These are phyloP conservation scores for Drosophila ficusphila DNA, from an alignment of 1,140 invertebrate species.

Conservation along the genomic window DNA sequence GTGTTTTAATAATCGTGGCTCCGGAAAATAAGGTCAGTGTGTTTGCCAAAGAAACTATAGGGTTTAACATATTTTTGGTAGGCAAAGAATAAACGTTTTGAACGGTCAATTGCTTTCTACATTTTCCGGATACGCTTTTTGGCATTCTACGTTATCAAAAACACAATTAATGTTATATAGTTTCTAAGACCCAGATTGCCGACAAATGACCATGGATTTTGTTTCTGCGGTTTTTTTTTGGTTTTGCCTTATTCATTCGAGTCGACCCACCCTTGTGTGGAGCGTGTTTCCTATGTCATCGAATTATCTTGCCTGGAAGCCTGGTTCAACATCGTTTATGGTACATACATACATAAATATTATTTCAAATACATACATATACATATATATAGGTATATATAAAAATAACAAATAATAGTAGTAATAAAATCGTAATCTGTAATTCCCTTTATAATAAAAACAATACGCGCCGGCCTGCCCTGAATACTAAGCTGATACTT, in stretches of 20 bases:
- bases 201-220: not conserved
- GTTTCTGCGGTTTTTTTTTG: not conserved
- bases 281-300: conserved; percentile 40
- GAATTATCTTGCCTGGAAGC: conserved; percentile 74
- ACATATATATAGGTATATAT: conserved; percentile 61
- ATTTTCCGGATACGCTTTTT: not conserved
- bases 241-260: not conserved
- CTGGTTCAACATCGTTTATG: conserved; percentile 74
- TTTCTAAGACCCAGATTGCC: not conserved
- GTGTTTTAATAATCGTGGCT: not conserved
- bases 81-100: not conserved
- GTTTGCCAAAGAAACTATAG: not conserved
- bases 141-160: not conserved
- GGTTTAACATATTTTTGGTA: not conserved
- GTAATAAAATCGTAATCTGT: conserved; percentile 80
- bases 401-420: conserved; percentile 81
- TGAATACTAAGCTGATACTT: conserved; percentile 71
- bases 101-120: not conserved
- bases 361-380: conserved; percentile 70
- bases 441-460: conserved; percentile 75
- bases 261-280: conserved; percentile 10
- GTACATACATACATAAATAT: conserved; percentile 78
- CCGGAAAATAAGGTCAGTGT: not conserved
- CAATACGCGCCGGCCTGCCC: conserved; percentile 68
- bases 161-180: not conserved